Conservation (phyloP, 2,888 invertebrate genomes). For the Mimas tiliae region DNA sequence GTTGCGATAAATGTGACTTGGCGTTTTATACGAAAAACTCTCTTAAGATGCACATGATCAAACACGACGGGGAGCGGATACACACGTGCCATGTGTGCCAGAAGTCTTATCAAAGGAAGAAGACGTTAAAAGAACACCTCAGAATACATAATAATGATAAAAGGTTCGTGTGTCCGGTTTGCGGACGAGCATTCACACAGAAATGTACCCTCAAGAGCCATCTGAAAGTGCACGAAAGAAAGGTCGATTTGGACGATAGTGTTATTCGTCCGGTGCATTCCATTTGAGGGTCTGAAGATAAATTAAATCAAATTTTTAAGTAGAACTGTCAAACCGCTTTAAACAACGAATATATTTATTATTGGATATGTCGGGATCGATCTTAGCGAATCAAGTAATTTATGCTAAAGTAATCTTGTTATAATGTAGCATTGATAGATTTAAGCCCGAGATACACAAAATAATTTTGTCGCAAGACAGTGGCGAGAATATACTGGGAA, state of each 20-base stretch:
- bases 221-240: constrained; percentile 37
- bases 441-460: background rate
- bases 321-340: too few relatives aligned
- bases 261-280: constrained; percentile 26
- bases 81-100: constrained; percentile 69
- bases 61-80: constrained; percentile 81
- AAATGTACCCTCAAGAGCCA: constrained; percentile 55
- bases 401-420: background rate
- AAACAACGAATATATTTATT: constrained; percentile 2
- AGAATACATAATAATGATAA: constrained; percentile 53
- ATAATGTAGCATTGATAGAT: background rate
- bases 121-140: constrained; percentile 51
- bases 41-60: constrained; percentile 84
- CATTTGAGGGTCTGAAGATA: background rate
- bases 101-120: constrained; percentile 51
- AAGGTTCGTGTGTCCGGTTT: constrained; percentile 44
- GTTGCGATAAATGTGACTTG: constrained; percentile 79
- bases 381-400: background rate
- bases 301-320: background rate
- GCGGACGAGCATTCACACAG: constrained; percentile 56
- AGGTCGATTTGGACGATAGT: constrained; percentile 34
- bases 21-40: constrained; percentile 83
- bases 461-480: background rate
- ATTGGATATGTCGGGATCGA: background rate
- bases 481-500: background rate